Evolutionary conservation across 2,797 vertebrate species (phyloP).

Genomic region (Phoebastria nigripes): DNA sequence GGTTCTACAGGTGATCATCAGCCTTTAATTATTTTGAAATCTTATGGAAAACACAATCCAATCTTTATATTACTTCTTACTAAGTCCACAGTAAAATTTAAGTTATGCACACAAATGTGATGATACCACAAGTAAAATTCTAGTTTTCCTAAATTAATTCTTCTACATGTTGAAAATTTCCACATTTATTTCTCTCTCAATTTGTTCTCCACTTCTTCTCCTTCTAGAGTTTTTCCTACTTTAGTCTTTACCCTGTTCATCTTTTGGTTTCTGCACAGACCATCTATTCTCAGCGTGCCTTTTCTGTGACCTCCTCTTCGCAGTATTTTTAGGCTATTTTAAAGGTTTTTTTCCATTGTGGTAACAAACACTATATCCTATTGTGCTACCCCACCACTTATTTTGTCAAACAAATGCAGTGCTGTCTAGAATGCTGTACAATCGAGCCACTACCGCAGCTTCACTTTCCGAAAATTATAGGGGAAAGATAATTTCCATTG

Average conservation of each 20-base stretch:
- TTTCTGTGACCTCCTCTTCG: neutral
- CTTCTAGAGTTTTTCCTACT: neutral
- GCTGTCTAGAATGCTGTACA: neutral
- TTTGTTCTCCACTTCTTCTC: neutral
- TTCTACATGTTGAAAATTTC: neutral
- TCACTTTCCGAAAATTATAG: neutral
- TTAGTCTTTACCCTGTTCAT: neutral
- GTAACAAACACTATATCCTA: neutral
- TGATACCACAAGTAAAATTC: neutral
- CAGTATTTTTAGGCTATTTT: neutral
- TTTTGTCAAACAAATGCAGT: neutral
- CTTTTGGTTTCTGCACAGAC: neutral
- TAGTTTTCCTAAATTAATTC: neutral
- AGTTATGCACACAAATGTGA: neutral
- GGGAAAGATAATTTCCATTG: neutral
- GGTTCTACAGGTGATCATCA: neutral
- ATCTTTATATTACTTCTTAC: neutral
- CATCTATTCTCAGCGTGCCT: neutral
- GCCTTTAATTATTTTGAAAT: neutral
- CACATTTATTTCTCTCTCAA: neutral
- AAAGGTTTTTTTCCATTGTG: neutral
- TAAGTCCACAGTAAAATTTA: neutral
- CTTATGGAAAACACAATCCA: neutral
- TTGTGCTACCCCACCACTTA: neutral
- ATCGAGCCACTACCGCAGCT: neutral